Evolutionary conservation across 2,888 invertebrate species (phyloP).

Genomic region (Polymixis flavicincta): DNA sequence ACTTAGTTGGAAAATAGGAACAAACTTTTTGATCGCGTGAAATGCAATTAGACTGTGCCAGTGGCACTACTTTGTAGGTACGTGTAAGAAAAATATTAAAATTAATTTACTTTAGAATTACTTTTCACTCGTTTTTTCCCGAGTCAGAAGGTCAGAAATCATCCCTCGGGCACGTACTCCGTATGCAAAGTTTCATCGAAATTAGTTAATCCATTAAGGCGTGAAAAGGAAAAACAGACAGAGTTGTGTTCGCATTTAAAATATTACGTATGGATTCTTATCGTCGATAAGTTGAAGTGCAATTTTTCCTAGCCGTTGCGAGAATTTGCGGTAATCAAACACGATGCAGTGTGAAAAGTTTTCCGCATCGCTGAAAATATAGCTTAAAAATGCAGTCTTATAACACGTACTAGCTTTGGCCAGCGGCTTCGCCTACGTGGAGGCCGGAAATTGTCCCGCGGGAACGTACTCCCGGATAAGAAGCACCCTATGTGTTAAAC

Average conservation of each 20-base stretch:
- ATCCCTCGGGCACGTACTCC: background rate
- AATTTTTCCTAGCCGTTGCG: too few relatives aligned
- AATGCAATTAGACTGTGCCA: slow-evolving; percentile 17
- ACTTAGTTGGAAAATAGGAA: slow-evolving; percentile 13
- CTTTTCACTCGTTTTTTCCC: background rate
- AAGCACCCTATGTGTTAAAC: too few relatives aligned
- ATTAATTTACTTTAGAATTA: background rate
- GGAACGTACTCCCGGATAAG: too few relatives aligned
- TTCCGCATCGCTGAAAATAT: background rate
- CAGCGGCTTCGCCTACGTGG: too few relatives aligned
- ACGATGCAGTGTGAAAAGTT: background rate
- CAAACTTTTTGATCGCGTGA: background rate
- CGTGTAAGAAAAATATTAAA: background rate
- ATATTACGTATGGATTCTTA: background rate
- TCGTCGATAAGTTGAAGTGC: too few relatives aligned
- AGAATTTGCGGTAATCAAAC: background rate
- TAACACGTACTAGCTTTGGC: background rate
- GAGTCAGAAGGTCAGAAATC: background rate
- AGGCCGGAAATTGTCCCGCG: too few relatives aligned
- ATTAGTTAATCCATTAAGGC: background rate
- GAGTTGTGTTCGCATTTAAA: background rate
- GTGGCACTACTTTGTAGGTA: background rate
- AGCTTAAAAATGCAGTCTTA: background rate
- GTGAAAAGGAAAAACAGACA: background rate
- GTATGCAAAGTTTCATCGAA: background rate